Conservation (phyloP, 2,797 vertebrate genomes). For the Neostethus bicornis region DNA sequence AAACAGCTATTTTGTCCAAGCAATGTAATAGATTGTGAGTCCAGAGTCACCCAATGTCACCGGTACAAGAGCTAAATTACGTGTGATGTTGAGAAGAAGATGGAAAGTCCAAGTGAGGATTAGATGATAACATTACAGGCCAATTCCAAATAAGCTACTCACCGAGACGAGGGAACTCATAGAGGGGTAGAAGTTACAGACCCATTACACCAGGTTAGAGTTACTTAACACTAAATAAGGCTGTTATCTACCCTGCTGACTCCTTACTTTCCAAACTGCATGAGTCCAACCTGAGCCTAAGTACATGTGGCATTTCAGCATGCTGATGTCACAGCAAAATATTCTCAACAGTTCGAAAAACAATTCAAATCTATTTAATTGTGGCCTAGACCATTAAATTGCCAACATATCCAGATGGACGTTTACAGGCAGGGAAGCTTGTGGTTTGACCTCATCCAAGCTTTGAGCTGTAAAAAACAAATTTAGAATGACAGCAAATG, state of each 20-base stretch:
- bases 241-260: constrained; percentile 50
- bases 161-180: constrained; percentile 54
- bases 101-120: constrained; percentile 55
- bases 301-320: constrained; percentile 10
- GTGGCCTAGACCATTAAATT: constrained; percentile 45
- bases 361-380: constrained; percentile 17
- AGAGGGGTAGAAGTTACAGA: constrained; percentile 41
- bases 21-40: constrained; percentile 61
- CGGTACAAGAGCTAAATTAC: constrained; percentile 56
- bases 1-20: constrained; percentile 57
- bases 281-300: constrained; percentile 13
- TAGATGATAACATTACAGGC: constrained; percentile 68
- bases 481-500: constrained; percentile 50
- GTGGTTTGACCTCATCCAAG: constrained; percentile 71
- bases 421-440: constrained; percentile 61
- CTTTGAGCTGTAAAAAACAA: constrained; percentile 67
- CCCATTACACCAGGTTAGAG: constrained; percentile 53
- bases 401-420: constrained; percentile 37
- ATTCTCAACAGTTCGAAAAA: constrained; percentile 4
- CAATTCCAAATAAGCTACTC: constrained; percentile 61
- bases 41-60: constrained; percentile 43
- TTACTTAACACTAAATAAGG: constrained; percentile 65
- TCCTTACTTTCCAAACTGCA: constrained; percentile 46
- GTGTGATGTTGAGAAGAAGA: constrained; percentile 66
- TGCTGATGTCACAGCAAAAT: constrained; percentile 18